Evolutionary conservation across 2,113 vertebrate species (phyloP).

Genomic region (Cichladusa arquata): DNA sequence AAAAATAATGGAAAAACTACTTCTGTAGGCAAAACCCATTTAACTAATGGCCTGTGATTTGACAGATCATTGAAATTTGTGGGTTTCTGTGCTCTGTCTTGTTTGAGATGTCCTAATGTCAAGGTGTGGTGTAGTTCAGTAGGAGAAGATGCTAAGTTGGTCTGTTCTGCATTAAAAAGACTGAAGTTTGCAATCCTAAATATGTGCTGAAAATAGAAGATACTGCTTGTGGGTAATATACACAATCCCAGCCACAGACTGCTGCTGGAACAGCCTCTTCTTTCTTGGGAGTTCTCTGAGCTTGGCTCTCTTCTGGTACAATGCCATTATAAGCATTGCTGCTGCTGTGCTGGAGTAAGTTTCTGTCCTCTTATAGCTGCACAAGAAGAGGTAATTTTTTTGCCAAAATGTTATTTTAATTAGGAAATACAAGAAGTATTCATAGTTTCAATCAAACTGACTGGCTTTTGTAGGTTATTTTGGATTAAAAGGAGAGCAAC

Average conservation of each 20-base stretch:
- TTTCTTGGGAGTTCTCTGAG: conserved; percentile 24
- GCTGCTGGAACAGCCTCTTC: background rate
- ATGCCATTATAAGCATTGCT: conserved; percentile 3
- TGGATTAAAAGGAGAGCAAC: background rate
- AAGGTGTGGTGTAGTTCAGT: background rate
- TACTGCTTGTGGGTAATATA: background rate
- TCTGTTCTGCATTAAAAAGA: background rate
- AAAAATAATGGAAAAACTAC: background rate
- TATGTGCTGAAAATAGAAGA: conserved; percentile 19
- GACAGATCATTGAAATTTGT: background rate
- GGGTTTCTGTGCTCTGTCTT: background rate
- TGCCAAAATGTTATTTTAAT: background rate
- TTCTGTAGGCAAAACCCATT: background rate
- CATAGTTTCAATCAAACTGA: background rate
- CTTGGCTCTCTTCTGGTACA: conserved; percentile 10
- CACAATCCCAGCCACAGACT: background rate
- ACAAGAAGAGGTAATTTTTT: background rate
- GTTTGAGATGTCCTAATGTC: background rate
- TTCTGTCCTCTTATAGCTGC: background rate
- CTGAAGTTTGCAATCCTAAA: background rate
- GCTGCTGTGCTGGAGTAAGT: background rate
- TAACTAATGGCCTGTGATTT: background rate
- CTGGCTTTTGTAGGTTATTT: background rate
- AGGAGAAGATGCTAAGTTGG: background rate
- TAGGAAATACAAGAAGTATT: background rate